Base-by-base conservation (phyloP, 30 jellyfish, hydroid and myxozoan genomes). In the Hydractinia echinata region DNA sequence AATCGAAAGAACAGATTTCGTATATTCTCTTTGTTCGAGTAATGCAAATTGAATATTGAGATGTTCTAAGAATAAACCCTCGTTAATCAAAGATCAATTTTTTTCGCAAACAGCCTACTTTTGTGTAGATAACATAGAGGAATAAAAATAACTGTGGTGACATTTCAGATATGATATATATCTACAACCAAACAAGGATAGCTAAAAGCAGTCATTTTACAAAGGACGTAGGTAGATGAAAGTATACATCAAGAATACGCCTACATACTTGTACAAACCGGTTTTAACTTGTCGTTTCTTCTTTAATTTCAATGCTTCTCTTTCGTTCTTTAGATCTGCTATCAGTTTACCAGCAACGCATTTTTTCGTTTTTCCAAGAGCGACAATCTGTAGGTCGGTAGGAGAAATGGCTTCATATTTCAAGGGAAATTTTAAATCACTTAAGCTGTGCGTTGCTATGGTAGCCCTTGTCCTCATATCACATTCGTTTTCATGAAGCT, bases 401-500 rank as follows among this genome's bases (percentile, higher is more conserved):
- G 90, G 90, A 16, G 52, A 14, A 19, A 53, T 72, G 8, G 89
- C 96, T 64, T 82, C 86, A 79, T 76, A 89, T 30, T 62, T 79
- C 81, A 89, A 79, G n/a, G 96, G 96, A 55, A 79, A 84, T 4
- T 10, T 61, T 19, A 89, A 51, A 13, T 62, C 60, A 68, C 56
- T 74, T 4, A 16, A 20, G 77, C 56, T 89, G 73, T 89, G 96
- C 9, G 96, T 89, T 10, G 96, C 96, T 55, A 89, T 89, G n/a
- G 96, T 89, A 55, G 96, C 95, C 4, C 55, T 84, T 7, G 96
- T 89, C 72, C 96, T 82, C 82, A 84, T 79, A 49, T 82, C 90
- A 78, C 96, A 84, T 15, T 77, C 86, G 20, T 82, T 79, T 13
- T 89, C 96, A 74, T 89, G 96, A 16, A 84, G 82, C 82, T 89